Evolutionary conservation across 2,888 invertebrate species (phyloP), one percentile per base, ranked within the genome.

Genomic region (Eupithecia subumbrata): DNA sequence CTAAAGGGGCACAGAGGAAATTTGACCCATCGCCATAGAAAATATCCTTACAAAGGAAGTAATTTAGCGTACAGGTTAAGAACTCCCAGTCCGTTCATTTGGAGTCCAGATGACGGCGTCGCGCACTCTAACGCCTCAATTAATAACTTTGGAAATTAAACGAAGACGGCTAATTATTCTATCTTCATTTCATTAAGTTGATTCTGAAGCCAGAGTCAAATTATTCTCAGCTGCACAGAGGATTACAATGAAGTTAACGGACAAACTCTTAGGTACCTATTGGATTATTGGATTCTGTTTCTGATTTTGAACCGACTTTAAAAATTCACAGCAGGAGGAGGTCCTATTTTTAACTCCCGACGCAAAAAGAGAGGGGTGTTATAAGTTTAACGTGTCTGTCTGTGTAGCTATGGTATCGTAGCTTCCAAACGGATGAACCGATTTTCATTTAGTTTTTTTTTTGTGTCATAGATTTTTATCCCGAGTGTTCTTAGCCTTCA

Each of bases 91-190:
- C 85, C 78, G 81, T 86, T 82, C 66, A 69, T 74, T 75, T 69
- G 40, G 40, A 40, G 70, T 56, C 82, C 93, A 93, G 92, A 92
- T 93, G 92, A 89, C 92, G 90, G 86, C 86, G n/a, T 14, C 34
- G 66, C 60, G 68, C 87, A 86, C 90, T 89, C 88, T 89, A 91
- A 90, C 89, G 89, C 84, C 85, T 90, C 90, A 91, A 91, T 94
- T 93, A 93, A 91, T 93, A 93, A 94, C 93, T 94, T 91, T 91
- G 88, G 85, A 92, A 93, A 92, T 93, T 92, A 92, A 88, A 88
- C 86, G 88, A 86, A 90, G 89, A 85, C 89, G 88, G 87, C 88
- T 92, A 93, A 93, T 93, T 93, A 93, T 92, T 92, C 92, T 88
- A 90, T 91, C 90, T 89, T 87, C 87, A 88, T 91, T 91, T 90